Evolutionary conservation across 2,888 invertebrate species (phyloP), one percentile per base, ranked within the genome.

Genomic region (Trachelus troglodyta): DNA sequence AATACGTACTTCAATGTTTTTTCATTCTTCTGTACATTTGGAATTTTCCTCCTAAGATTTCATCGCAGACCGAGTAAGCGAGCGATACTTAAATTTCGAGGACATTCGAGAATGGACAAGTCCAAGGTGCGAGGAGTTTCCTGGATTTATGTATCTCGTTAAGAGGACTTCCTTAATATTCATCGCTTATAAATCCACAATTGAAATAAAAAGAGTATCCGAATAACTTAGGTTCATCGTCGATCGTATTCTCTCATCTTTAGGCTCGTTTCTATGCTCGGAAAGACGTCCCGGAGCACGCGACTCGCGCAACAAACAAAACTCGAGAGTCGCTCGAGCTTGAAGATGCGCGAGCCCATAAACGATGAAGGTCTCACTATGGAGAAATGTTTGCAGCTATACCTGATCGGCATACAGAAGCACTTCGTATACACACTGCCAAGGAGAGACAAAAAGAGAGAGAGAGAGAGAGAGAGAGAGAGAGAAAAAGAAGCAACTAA

Each of bases 371-470:
- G 82, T 75, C 82, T 79, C 68, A 74, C 12, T 74, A 76, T 80
- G 82, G 77, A 76, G 82, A 82, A 82, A 82, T 77, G 74, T 79
- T 76, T 68, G 37, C 73, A 40, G 69, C 34, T 69, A 82, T 78
- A 56, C 74, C 31, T 75, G 79, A 77, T 74, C 30, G 31, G 80
- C 77, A 82, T 82, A 75, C 23, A 33, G 35, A 74, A 74, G 30
- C 71, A 71, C 71, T 12, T 33, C 34, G 15, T 33, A 71, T 33
- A 34, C 34, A 71, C 30, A 71, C 71, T 71, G 30, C 30, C 1
- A 12, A 71, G 12, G 9, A 33, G 11, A 71, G 15, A 6, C 4
- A 40, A 4, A 15, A 6, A 40, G 15, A 15, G 4, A 15, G 40
- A 35, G 35, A 35, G 12, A 12, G 3, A 35, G 12, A 37, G 12